Evolutionary conservation across 2,888 invertebrate species (phyloP).

Genomic region (Parnassius smintheus): DNA sequence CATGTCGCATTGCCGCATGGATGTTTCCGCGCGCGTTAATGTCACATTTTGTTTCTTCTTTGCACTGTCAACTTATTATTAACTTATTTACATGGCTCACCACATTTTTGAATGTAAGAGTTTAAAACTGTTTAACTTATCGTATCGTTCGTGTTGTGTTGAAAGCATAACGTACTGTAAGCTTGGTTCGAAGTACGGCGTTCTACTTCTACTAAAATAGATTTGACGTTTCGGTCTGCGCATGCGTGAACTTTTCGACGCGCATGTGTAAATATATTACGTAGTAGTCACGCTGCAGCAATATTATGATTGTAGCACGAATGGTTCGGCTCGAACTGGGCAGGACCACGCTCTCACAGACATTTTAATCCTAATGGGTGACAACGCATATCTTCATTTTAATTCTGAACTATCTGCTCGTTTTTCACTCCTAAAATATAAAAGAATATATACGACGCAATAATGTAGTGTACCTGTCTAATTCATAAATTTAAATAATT

Average conservation of each 20-base stretch:
- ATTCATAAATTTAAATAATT: too few relatives aligned
- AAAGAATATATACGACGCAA: too few relatives aligned
- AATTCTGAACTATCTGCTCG: too few relatives aligned
- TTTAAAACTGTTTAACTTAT: conserved; percentile 7
- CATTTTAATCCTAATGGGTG: too few relatives aligned
- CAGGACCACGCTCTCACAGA: too few relatives aligned
- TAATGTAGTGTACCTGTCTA: too few relatives aligned
- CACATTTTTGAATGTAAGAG: conserved; percentile 1
- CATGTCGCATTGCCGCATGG: conserved; percentile 67
- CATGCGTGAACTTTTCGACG: conserved; percentile 45
- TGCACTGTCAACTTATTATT: conserved; percentile 14
- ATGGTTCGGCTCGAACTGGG: too few relatives aligned
- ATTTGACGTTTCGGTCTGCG: conserved; percentile 62
- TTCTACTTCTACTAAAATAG: conserved; percentile 73
- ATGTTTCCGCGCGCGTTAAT: conserved; percentile 33
- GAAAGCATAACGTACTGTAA: conserved; percentile 38
- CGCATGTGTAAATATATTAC: conserved; percentile 47
- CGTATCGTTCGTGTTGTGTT: conserved; percentile 27
- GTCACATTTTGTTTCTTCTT: conserved; percentile 24
- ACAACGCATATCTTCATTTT: too few relatives aligned
- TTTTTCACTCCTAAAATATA: too few relatives aligned
- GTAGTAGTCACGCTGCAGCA: too few relatives aligned
- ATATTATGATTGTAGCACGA: too few relatives aligned
- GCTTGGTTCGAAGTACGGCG: conserved; percentile 45
- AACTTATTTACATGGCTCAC: neutral